Percentiles rank a stretch among this genome's conserved stretches.
These are phyloP conservation scores for Drosophila dives DNA, from an alignment of 2,888 invertebrate species.

Conservation along the genomic window DNA sequence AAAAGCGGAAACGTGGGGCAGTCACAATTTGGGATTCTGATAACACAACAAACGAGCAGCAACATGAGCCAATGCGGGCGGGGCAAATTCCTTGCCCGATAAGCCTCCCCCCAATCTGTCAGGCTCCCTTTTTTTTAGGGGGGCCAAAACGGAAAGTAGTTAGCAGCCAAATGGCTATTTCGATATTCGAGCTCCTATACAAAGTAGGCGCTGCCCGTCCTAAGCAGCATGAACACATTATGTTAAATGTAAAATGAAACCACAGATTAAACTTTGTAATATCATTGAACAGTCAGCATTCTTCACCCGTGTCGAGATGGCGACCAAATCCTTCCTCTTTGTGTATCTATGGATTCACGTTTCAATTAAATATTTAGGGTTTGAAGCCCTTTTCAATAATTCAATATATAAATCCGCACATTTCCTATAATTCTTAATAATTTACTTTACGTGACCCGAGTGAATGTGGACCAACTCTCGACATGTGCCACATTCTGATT, in stretches of 20 bases:
- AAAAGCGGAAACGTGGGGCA: conserved; percentile 30
- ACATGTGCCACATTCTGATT: background rate
- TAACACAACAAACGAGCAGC: conserved; percentile 38
- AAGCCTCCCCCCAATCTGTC: conserved; percentile 6
- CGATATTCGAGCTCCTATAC: conserved; percentile 35
- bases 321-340: background rate
- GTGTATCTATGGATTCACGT: conserved; percentile 15
- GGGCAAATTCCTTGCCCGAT: conserved; percentile 29
- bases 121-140: conserved; percentile 2
- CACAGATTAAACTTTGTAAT: conserved; percentile 50
- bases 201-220: conserved; percentile 7
- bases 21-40: conserved; percentile 14
- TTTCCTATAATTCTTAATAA: conserved; percentile 61
- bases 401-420: conserved; percentile 56
- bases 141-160: conserved; percentile 49
- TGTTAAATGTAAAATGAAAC: conserved; percentile 49
- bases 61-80: conserved; percentile 43
- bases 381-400: conserved; percentile 58
- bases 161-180: conserved; percentile 59
- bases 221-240: conserved; percentile 19
- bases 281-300: conserved; percentile 22
- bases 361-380: conserved; percentile 68
- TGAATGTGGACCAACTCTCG: conserved; percentile 17
- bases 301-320: conserved; percentile 42
- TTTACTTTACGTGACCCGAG: conserved; percentile 59